Percentiles rank a stretch among this genome's conserved stretches.
Conservation (phyloP, 2,797 vertebrate species). For the Semotilus atromaculatus region DNA sequence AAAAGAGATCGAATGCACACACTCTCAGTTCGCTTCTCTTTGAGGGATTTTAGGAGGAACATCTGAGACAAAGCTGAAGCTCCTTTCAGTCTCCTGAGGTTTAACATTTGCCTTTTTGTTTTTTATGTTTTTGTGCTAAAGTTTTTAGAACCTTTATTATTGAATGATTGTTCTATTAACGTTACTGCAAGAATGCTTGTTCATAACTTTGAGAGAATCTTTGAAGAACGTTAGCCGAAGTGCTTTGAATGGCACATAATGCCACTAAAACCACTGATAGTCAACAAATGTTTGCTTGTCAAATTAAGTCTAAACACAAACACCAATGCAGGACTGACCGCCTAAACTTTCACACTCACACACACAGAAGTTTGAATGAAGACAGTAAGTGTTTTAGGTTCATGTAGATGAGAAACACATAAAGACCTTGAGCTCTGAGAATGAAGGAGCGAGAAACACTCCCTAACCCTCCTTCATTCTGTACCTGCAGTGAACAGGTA, state of each 20-base stretch:
- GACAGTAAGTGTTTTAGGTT: not conserved
- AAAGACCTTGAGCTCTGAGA: constrained; percentile 15
- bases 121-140: not conserved
- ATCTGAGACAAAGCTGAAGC: not conserved
- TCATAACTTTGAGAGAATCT: not conserved
- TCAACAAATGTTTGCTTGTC: constrained; percentile 41
- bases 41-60: not conserved
- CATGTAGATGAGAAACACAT: not conserved
- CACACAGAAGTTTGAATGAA: not conserved
- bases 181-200: not conserved
- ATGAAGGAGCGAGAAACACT: not conserved
- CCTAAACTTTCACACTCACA: constrained; percentile 31
- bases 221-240: not conserved
- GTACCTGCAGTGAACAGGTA: constrained; percentile 41
- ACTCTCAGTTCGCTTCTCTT: too few species aligned
- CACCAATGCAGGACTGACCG: not conserved
- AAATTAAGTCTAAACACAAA: constrained; percentile 30
- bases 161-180: too few species aligned
- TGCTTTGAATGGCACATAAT: not conserved
- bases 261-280: not conserved
- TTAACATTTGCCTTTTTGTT: not conserved
- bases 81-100: not conserved
- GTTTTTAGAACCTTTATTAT: too few species aligned
- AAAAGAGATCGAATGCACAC: not conserved
- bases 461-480: constrained; percentile 16